phyloP scores from a whole-genome alignment of 2,888 invertebrate genomes.

The Sphecodes monilicornis region DNA sequence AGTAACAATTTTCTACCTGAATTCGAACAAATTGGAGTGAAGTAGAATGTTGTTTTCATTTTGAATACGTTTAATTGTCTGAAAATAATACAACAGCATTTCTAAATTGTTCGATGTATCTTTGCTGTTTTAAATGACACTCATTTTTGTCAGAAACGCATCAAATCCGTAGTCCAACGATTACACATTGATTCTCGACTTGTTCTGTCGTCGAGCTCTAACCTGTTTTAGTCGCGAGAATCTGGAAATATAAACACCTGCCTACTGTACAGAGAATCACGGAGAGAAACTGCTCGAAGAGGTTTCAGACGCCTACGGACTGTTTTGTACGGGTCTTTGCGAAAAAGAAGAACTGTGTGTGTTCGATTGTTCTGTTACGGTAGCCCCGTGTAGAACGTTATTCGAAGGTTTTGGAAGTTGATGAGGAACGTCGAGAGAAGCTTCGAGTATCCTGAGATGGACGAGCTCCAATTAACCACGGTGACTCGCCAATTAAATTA shows the following conservation, averaged over 20 bases:
- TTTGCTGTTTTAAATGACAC: no score
- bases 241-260: neutral
- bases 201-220: slow-evolving; percentile 1
- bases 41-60: no score
- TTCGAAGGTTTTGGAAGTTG: neutral
- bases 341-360: neutral
- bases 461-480: neutral
- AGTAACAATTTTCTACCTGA: no score
- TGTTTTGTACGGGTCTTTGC: neutral
- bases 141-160: no score
- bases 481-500: neutral
- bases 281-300: neutral
- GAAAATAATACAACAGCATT: no score
- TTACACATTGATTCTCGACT: neutral
- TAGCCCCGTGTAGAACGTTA: neutral
- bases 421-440: slow-evolving; percentile 20
- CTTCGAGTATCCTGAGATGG: neutral
- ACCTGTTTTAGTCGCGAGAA: slow-evolving; percentile 1
- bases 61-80: no score
- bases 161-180: no score
- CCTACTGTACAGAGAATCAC: neutral
- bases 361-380: neutral
- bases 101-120: no score
- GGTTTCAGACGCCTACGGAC: neutral
- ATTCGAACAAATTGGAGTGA: no score